Evolutionary conservation across 2,888 invertebrate species (phyloP).

Genomic region (Xestia ashworthii): DNA sequence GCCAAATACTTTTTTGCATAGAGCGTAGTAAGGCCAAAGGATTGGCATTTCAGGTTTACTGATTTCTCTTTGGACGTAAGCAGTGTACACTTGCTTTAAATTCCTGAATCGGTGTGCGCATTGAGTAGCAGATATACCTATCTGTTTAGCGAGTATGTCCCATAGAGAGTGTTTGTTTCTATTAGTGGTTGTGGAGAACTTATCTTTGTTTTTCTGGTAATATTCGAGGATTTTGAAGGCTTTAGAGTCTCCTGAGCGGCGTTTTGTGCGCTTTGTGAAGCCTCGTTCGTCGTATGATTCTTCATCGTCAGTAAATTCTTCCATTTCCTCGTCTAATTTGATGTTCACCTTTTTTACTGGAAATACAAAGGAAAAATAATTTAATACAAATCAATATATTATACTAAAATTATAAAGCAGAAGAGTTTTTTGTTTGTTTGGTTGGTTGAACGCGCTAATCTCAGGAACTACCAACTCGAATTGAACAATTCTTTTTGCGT

Average conservation of each 20-base stretch:
- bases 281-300: constrained; percentile 74
- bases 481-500: too few relatives aligned
- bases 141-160: constrained; percentile 79
- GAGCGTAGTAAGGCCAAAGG: constrained; percentile 84
- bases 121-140: constrained; percentile 79
- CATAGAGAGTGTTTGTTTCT: constrained; percentile 80
- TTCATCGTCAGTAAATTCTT: constrained; percentile 74
- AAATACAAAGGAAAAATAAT: constrained; percentile 48
- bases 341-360: constrained; percentile 81
- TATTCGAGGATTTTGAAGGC: constrained; percentile 84
- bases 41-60: constrained; percentile 84
- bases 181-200: constrained; percentile 75
- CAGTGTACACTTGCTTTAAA: constrained; percentile 83
- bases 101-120: constrained; percentile 84
- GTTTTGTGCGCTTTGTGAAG: constrained; percentile 74
- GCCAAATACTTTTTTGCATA: constrained; percentile 87
- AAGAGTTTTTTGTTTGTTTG: too few relatives aligned
- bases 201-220: constrained; percentile 84
- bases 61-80: constrained; percentile 83
- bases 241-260: constrained; percentile 76
- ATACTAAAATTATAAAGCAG: too few relatives aligned
- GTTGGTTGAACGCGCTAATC: too few relatives aligned
- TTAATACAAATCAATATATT: neutral
- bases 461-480: too few relatives aligned
- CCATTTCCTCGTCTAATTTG: constrained; percentile 65